These are phyloP conservation scores for Gandaritis pyraliata DNA, from an alignment of 2,888 invertebrate species.

Conservation along the genomic window DNA sequence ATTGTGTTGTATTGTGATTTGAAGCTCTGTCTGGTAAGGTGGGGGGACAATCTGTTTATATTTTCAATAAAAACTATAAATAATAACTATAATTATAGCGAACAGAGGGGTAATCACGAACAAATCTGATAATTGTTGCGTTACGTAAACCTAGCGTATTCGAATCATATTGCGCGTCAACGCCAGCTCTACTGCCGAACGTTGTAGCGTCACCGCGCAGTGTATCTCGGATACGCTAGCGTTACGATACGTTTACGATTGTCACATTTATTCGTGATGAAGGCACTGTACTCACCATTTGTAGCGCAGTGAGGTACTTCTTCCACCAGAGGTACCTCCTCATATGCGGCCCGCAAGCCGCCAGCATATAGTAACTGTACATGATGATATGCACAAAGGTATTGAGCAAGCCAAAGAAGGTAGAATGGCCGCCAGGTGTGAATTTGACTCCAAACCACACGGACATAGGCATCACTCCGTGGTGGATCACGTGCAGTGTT, in stretches of 20 bases:
- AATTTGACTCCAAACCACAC: constrained; percentile 99
- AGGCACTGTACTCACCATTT: constrained; percentile 91
- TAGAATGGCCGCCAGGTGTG: constrained; percentile 98
- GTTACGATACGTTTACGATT: too few relatives aligned
- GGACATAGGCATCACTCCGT: constrained; percentile 98
- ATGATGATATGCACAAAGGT: constrained; percentile 98
- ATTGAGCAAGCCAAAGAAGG: constrained; percentile 97
- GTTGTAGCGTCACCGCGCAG: too few relatives aligned
- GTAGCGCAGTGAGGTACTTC: constrained; percentile 95
- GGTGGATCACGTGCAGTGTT: constrained; percentile 97
- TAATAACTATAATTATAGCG: too few relatives aligned
- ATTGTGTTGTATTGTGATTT: constrained; percentile 13
- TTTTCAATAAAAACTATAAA: too few relatives aligned
- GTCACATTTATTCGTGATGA: too few relatives aligned
- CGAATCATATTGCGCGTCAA: too few relatives aligned
- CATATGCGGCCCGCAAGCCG: constrained; percentile 94
- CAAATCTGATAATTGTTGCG: too few relatives aligned
- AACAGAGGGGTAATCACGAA: too few relatives aligned
- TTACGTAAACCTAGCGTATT: too few relatives aligned
- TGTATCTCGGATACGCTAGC: too few relatives aligned
- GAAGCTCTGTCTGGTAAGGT: not conserved
- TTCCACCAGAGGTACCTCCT: constrained; percentile 98
- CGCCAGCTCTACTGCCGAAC: too few relatives aligned
- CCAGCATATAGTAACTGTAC: constrained; percentile 96
- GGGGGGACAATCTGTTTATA: too few relatives aligned